Evolutionary conservation across 1,140 invertebrate species (phyloP).

Genomic region (Andrena cerasifolii): DNA sequence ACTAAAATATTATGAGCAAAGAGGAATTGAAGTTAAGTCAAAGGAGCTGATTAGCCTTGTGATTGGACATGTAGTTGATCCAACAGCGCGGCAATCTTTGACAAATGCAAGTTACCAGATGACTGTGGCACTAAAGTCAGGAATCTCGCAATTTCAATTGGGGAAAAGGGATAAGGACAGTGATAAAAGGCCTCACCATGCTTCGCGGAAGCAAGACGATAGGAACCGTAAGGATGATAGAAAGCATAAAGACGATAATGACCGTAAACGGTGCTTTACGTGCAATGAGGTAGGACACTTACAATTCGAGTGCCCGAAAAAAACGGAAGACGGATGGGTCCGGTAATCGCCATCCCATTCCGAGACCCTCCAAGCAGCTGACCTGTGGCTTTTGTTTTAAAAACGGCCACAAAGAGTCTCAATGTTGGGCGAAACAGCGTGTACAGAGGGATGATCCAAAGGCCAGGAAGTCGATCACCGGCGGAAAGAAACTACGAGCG

Average conservation of each 20-base stretch:
- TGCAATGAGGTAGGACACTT: not conserved
- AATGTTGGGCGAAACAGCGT: not conserved
- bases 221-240: too few relatives aligned
- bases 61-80: not conserved
- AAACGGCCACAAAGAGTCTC: not conserved
- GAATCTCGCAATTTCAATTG: not conserved
- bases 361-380: not conserved
- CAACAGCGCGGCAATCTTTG: not conserved
- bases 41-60: not conserved
- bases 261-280: not conserved
- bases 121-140: not conserved
- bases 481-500: not conserved
- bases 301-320: not conserved
- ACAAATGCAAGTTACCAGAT: not conserved
- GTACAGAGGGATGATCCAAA: not conserved
- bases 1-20: not conserved
- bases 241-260: too few relatives aligned
- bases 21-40: not conserved
- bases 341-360: too few relatives aligned
- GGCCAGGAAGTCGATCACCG: not conserved
- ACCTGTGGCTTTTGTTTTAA: not conserved
- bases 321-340: not conserved
- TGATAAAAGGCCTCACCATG: not conserved
- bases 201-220: not conserved
- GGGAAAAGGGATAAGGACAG: not conserved